Evolutionary conservation across 1,140 invertebrate genomes (phyloP).

Genomic region (Lycorma delicatula): DNA sequence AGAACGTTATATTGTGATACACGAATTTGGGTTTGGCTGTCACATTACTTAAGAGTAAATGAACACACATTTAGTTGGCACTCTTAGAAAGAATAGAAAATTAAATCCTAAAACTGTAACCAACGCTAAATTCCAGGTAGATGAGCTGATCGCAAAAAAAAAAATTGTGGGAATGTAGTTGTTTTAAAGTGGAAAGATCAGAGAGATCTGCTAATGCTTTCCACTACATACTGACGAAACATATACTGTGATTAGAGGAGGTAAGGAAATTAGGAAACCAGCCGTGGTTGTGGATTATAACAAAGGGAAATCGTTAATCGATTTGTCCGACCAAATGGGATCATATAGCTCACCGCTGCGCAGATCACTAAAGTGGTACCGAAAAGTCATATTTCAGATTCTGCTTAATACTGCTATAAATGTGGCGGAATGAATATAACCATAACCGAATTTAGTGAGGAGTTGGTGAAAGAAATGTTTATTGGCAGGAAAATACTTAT

Average conservation of each 20-base stretch:
- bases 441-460: too few relatives aligned
- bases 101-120: neutral
- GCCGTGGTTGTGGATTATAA: slow-evolving; percentile 35
- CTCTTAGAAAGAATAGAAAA: neutral
- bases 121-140: neutral
- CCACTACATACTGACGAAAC: neutral
- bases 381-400: slow-evolving; percentile 32
- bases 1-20: neutral
- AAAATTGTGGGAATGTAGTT: neutral
- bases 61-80: neutral
- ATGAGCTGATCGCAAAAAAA: neutral
- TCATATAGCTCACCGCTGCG: slow-evolving; percentile 32
- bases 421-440: too few relatives aligned
- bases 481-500: too few relatives aligned
- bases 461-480: too few relatives aligned
- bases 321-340: slow-evolving; percentile 35
- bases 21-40: neutral
- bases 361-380: slow-evolving; percentile 36
- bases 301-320: slow-evolving; percentile 32
- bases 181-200: neutral
- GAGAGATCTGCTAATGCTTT: neutral
- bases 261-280: slow-evolving; percentile 24
- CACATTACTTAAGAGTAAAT: neutral
- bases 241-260: slow-evolving; percentile 3
- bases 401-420: slow-evolving; percentile 32